These are phyloP conservation scores for Zeugodacus cucurbitae DNA, from an alignment of 1,140 invertebrate genomes.

Conservation along the genomic window DNA sequence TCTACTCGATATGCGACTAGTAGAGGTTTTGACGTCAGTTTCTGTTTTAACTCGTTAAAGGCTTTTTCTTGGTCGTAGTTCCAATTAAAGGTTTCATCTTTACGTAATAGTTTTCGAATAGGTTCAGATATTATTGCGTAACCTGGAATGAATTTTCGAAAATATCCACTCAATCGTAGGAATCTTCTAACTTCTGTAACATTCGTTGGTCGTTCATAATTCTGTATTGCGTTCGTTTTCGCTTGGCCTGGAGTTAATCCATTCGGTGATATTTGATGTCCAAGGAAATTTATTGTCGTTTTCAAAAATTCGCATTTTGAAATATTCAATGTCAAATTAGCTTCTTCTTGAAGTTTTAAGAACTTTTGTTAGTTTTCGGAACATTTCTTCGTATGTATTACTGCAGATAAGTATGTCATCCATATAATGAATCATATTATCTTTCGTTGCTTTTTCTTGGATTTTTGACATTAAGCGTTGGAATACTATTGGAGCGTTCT, in stretches of 20 bases:
- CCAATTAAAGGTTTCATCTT: too few species aligned
- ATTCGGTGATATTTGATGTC: too few species aligned
- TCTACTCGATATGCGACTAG: not conserved
- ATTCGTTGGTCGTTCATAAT: too few species aligned
- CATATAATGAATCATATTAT: not conserved
- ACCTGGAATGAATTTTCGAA: not conserved
- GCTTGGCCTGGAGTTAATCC: too few species aligned
- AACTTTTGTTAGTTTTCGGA: too few species aligned
- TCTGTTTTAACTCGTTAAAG: not conserved
- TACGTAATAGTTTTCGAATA: not conserved
- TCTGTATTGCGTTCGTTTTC: too few species aligned
- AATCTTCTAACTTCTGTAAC: too few species aligned
- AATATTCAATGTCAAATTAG: too few species aligned
- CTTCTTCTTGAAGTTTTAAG: too few species aligned
- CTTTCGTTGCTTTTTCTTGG: constrained; percentile 55
- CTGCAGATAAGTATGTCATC: not conserved
- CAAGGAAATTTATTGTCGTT: too few species aligned
- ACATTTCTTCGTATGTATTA: too few species aligned
- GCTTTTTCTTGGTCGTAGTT: not conserved
- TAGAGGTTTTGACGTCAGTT: not conserved
- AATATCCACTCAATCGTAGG: not conserved
- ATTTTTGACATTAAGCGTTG: constrained; percentile 47
- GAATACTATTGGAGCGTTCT: constrained; percentile 54
- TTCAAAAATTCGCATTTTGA: not conserved
- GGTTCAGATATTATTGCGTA: not conserved